Conservation (phyloP, 2,888 invertebrate genomes). For the Nemotelus pantherinus region DNA sequence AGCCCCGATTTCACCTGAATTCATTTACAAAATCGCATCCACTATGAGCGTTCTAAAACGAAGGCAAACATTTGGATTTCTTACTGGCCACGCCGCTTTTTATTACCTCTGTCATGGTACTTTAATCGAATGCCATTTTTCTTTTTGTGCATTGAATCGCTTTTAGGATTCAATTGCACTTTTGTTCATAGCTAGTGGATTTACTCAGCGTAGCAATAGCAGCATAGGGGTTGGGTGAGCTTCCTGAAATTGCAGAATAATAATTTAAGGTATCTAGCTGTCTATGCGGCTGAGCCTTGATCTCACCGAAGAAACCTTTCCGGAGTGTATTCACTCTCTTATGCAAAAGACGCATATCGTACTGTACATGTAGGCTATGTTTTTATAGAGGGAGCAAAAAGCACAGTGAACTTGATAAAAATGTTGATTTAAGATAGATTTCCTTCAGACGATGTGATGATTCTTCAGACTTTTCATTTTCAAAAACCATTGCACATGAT, state of each 20-base stretch:
- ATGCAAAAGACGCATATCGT: too few relatives aligned
- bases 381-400: too few relatives aligned
- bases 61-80: too few relatives aligned
- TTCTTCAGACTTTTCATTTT: too few relatives aligned
- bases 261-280: constrained; percentile 24
- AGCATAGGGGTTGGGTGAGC: neutral
- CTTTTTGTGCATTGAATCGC: neutral
- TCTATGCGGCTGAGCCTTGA: neutral
- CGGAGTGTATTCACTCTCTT: neutral
- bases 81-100: neutral
- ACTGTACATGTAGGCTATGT: too few relatives aligned
- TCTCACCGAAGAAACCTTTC: neutral
- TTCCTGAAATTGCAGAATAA: constrained; percentile 18
- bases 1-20: too few relatives aligned
- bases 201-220: neutral
- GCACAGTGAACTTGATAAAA: too few relatives aligned
- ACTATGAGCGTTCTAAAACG: too few relatives aligned
- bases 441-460: too few relatives aligned
- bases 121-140: constrained; percentile 7
- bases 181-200: neutral
- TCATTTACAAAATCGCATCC: too few relatives aligned
- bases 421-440: too few relatives aligned
- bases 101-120: neutral
- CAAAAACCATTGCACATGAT: too few relatives aligned
- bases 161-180: neutral